These are phyloP conservation scores for Linurgus olivaceus DNA, from an alignment of 2,797 vertebrate genomes.

Conservation along the genomic window DNA sequence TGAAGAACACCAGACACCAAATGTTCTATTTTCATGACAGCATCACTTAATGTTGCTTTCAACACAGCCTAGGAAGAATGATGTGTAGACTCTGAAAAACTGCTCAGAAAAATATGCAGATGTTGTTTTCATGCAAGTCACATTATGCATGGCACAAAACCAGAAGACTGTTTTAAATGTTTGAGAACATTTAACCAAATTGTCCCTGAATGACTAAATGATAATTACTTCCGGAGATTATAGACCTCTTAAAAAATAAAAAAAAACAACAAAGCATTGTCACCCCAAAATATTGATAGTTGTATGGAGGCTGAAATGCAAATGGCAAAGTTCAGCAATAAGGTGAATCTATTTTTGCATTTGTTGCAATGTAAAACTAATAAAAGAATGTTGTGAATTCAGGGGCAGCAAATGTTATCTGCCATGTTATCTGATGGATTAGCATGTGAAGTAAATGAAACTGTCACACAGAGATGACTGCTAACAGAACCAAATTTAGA, in stretches of 20 bases:
- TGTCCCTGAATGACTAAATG: neutral
- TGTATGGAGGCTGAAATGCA: neutral
- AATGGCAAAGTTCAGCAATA: neutral
- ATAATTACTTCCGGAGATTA: neutral
- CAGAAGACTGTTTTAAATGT: neutral
- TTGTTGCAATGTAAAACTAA: conserved; percentile 3
- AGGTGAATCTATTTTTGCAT: neutral
- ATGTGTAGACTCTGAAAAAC: neutral
- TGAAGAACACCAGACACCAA: neutral
- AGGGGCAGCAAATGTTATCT: neutral
- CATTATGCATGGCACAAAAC: neutral
- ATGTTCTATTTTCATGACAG: neutral
- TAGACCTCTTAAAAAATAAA: neutral
- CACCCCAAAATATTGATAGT: neutral
- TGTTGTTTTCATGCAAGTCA: neutral
- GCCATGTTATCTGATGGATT: conserved; percentile 27
- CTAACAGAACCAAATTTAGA: conserved; percentile 45
- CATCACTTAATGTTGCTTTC: neutral
- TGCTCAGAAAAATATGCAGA: neutral
- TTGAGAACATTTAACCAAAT: neutral
- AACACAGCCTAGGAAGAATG: neutral
- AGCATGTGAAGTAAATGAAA: conserved; percentile 35
- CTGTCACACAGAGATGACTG: conserved; percentile 11
- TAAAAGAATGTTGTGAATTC: conserved; percentile 1
- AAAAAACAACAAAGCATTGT: neutral